Evolutionary conservation across 2,888 invertebrate genomes (phyloP).

Genomic region (Fabriciana adippe): DNA sequence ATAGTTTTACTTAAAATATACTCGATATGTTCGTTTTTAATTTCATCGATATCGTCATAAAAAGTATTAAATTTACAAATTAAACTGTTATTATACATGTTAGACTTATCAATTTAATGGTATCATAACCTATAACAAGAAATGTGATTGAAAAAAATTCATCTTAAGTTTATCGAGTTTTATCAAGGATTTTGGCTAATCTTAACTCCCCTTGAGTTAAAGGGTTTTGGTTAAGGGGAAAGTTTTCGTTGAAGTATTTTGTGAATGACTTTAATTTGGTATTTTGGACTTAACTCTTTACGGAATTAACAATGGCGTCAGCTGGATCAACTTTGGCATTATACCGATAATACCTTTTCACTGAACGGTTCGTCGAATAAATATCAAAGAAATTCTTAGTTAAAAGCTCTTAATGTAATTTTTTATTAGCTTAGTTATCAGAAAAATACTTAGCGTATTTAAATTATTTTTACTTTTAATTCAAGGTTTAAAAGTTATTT

Average conservation of each 20-base stretch:
- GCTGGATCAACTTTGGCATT: conserved; percentile 19
- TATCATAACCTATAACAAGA: background rate
- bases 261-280: conserved; percentile 9
- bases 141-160: background rate
- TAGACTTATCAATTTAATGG: too few species aligned
- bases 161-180: background rate
- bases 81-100: too few species aligned
- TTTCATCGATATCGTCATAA: too few species aligned
- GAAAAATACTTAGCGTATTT: background rate
- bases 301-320: conserved; percentile 23
- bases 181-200: background rate
- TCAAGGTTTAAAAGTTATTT: too few species aligned
- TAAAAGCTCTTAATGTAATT: too few species aligned
- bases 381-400: background rate
- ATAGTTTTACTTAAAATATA: too few species aligned
- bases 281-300: conserved; percentile 21
- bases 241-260: conserved; percentile 6
- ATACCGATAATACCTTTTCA: conserved; percentile 15
- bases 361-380: background rate
- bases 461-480: background rate
- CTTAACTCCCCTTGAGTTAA: conserved; percentile 7
- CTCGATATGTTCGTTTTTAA: too few species aligned
- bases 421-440: too few species aligned
- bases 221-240: conserved; percentile 2
- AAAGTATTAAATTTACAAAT: too few species aligned